Evolutionary conservation across 2,888 invertebrate species (phyloP).

Genomic region (Zygogramma bicolorata): DNA sequence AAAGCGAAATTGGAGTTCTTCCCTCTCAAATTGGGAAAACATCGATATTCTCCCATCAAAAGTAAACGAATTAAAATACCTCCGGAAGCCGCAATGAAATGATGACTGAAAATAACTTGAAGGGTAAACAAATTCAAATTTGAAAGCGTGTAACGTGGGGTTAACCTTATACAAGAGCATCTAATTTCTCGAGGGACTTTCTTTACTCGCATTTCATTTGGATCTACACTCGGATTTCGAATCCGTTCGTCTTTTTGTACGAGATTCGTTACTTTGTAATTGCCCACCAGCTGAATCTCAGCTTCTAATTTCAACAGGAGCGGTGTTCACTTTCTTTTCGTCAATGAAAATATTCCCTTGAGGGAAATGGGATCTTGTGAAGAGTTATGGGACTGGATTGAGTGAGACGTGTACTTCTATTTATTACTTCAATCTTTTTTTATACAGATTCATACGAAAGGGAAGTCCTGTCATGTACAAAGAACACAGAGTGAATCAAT

Average conservation of each 20-base stretch:
- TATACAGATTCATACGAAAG: too few species aligned
- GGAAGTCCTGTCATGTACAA: too few species aligned
- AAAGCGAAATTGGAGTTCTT: too few species aligned
- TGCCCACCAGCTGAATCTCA: slow-evolving; percentile 34
- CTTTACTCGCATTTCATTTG: slow-evolving; percentile 45
- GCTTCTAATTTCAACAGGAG: too few species aligned
- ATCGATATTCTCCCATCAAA: not conserved
- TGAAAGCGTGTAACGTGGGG: slow-evolving; percentile 46
- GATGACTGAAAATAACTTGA: slow-evolving; percentile 45
- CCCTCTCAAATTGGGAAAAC: not conserved
- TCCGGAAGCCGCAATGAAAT: slow-evolving; percentile 16
- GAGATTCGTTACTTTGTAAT: slow-evolving; percentile 42
- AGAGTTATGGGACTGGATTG: too few species aligned
- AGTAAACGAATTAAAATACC: not conserved
- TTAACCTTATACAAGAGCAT: slow-evolving; percentile 48
- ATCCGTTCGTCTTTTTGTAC: slow-evolving; percentile 43
- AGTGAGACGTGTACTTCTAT: too few species aligned
- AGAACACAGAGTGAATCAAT: too few species aligned
- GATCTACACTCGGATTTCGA: slow-evolving; percentile 29
- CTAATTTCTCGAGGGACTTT: slow-evolving; percentile 52
- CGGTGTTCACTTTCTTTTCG: too few species aligned
- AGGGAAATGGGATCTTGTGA: too few species aligned
- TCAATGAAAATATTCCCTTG: too few species aligned
- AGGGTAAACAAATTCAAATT: slow-evolving; percentile 48
- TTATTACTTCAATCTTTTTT: too few species aligned